Conservation (phyloP, 53 echinoderm and acorn worm species). For the Holothuria scabra region DNA sequence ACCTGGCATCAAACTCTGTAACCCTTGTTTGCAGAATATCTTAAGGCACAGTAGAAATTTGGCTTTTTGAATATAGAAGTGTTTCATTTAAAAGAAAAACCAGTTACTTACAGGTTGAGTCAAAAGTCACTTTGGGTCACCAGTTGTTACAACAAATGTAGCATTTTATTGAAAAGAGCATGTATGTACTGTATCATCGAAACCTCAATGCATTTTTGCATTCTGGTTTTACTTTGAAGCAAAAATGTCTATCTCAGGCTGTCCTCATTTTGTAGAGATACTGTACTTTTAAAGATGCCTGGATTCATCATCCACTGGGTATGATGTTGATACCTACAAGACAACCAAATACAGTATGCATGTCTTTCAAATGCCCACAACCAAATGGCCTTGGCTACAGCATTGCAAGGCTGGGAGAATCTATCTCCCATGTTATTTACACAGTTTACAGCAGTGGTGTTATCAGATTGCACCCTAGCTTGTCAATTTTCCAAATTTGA, state of each 20-base stretch:
- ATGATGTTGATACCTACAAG: constrained; percentile 39
- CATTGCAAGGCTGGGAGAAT: constrained; percentile 49
- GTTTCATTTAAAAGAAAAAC: no score
- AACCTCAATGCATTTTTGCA: no score
- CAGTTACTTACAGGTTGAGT: no score
- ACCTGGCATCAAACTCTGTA: no score
- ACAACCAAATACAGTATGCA: constrained; percentile 66
- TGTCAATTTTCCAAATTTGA: constrained; percentile 1
- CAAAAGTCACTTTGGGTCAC: no score
- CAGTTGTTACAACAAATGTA: no score
- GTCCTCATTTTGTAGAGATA: constrained; percentile 19
- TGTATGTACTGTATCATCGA: no score
- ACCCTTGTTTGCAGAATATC: no score
- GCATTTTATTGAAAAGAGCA: no score
- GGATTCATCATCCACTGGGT: constrained; percentile 61
- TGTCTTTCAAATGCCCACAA: constrained; percentile 48
- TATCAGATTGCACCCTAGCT: no score
- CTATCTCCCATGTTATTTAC: constrained; percentile 61
- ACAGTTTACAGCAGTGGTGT: constrained; percentile 61
- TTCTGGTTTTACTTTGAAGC: constrained; percentile 58
- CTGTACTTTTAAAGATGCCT: constrained; percentile 3
- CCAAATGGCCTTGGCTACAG: constrained; percentile 53
- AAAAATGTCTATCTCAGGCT: constrained; percentile 57
- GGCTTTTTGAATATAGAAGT: no score
- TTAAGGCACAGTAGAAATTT: no score